phyloP scores from a whole-genome alignment of 2,888 invertebrate genomes.

The Oscheius sp. region DNA sequence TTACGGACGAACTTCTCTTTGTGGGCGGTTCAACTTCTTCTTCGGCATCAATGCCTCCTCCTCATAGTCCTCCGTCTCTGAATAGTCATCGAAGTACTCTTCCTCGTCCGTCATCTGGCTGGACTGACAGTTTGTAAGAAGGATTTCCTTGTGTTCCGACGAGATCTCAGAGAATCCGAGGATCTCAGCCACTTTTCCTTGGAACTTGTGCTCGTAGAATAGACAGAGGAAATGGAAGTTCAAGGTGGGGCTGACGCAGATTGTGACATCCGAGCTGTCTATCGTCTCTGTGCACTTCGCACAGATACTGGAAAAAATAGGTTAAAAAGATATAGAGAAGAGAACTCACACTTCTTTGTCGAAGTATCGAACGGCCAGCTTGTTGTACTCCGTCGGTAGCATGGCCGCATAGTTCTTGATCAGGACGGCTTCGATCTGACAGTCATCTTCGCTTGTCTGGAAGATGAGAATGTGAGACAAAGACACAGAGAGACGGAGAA shows the following conservation, averaged over 20 bases:
- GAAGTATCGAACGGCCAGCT: background rate
- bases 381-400: background rate
- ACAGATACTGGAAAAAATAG: background rate
- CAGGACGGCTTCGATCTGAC: background rate
- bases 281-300: constrained; percentile 6
- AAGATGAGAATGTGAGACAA: no score
- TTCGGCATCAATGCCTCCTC: constrained; percentile 1
- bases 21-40: background rate
- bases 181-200: constrained; percentile 20
- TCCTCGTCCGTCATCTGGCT: background rate
- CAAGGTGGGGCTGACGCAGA: background rate
- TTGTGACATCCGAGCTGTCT: background rate
- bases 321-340: no score
- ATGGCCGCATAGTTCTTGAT: constrained; percentile 1
- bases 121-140: background rate
- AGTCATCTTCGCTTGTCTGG: constrained; percentile 1
- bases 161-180: background rate
- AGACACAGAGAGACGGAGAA: no score
- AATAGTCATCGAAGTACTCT: background rate
- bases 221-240: constrained; percentile 17
- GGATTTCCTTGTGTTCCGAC: constrained; percentile 1
- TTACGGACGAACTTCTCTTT: background rate
- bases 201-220: constrained; percentile 10
- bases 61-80: background rate
- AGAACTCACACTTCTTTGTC: background rate